Evolutionary conservation across 2,888 invertebrate species (phyloP).

Genomic region (Nasonia oneida): DNA sequence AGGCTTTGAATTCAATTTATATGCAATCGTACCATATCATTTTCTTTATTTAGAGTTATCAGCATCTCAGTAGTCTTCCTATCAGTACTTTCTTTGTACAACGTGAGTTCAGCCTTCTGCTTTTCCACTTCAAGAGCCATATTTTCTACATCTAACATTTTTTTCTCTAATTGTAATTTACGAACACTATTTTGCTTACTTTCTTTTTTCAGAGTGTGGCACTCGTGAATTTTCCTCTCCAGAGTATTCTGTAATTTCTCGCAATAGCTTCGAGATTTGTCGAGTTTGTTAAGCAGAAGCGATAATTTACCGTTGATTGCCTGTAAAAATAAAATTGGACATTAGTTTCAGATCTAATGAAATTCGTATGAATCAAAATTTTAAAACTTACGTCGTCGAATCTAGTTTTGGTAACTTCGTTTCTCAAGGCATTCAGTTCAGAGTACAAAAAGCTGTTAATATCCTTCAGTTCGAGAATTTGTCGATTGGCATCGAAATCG

Average conservation of each 20-base stretch:
- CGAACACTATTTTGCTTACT: conserved; percentile 82
- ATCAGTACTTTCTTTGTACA: conserved; percentile 73
- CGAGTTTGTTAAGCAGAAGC: conserved; percentile 71
- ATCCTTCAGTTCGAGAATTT: conserved; percentile 73
- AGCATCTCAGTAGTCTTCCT: conserved; percentile 72
- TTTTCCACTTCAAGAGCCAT: conserved; percentile 79
- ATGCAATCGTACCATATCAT: conserved; percentile 69
- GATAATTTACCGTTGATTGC: conserved; percentile 70
- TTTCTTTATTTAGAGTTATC: conserved; percentile 73
- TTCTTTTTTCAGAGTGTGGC: conserved; percentile 78
- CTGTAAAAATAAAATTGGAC: conserved; percentile 64
- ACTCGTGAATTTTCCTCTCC: conserved; percentile 77
- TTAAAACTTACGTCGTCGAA: conserved; percentile 68
- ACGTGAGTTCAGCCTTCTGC: conserved; percentile 75
- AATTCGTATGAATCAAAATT: conserved; percentile 8
- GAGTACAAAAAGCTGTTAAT: conserved; percentile 70
- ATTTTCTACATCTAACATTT: conserved; percentile 79
- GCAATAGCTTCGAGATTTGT: conserved; percentile 71
- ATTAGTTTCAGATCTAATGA: not conserved
- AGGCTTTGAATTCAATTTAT: not conserved
- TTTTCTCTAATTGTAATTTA: conserved; percentile 81
- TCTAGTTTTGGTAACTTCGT: conserved; percentile 68
- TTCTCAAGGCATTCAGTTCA: conserved; percentile 71
- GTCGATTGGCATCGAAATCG: conserved; percentile 69
- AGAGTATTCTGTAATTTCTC: conserved; percentile 75